Evolutionary conservation across 2,888 invertebrate species (phyloP).

Genomic region (Achlya flavicornis): DNA sequence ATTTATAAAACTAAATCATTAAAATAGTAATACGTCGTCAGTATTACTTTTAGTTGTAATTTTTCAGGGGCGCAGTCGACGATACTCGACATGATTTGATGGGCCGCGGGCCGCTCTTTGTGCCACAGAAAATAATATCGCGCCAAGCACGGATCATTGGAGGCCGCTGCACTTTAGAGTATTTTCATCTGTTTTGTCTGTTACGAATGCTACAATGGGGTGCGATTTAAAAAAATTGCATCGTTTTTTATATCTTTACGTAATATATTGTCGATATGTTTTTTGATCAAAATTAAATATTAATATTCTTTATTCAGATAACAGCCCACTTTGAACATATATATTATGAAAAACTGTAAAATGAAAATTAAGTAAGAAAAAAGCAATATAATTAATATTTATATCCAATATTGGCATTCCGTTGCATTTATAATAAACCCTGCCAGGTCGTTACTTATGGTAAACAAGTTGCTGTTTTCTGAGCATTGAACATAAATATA

Average conservation of each 20-base stretch:
- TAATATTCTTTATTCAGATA: slow-evolving; percentile 30
- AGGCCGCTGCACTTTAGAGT: slow-evolving; percentile 62
- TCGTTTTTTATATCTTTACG: background rate
- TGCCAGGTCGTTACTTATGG: too few species aligned
- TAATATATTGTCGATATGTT: slow-evolving; percentile 25
- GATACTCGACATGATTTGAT: slow-evolving; percentile 65
- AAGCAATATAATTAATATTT: too few species aligned
- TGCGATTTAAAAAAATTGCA: slow-evolving; percentile 56
- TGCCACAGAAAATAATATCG: slow-evolving; percentile 63
- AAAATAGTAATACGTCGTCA: slow-evolving; percentile 21
- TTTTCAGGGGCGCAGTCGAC: slow-evolving; percentile 50
- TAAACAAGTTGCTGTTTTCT: too few species aligned
- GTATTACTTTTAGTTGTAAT: slow-evolving; percentile 47
- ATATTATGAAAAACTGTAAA: too few species aligned
- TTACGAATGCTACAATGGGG: slow-evolving; percentile 55
- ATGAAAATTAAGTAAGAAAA: too few species aligned
- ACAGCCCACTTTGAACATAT: too few species aligned
- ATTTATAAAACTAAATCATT: background rate
- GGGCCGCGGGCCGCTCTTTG: slow-evolving; percentile 53
- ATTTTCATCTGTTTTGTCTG: slow-evolving; percentile 62
- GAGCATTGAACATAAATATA: too few species aligned
- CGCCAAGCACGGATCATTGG: slow-evolving; percentile 62
- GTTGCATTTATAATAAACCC: too few species aligned
- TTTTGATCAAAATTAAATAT: too few species aligned
- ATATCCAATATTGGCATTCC: too few species aligned